phyloP scores from a whole-genome alignment of 2,888 invertebrate genomes.

The Standfussiana lucernea region DNA sequence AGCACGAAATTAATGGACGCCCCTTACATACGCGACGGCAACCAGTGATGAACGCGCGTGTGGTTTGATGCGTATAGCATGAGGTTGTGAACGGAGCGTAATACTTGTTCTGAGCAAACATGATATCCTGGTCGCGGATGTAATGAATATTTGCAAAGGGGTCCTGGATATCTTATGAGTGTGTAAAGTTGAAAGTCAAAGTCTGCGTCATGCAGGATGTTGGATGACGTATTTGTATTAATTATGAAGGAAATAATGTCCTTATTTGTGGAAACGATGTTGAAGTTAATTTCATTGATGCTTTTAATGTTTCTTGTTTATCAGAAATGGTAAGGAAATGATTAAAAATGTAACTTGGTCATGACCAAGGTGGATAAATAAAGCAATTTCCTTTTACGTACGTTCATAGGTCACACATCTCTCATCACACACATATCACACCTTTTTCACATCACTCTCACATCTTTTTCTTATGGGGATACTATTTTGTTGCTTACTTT shows the following conservation, averaged over 20 bases:
- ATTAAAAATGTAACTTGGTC: background rate
- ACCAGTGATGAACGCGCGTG: background rate
- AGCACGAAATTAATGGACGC: no score
- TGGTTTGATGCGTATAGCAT: background rate
- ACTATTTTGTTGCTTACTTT: background rate
- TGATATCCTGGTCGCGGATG: conserved; percentile 40
- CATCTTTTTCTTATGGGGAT: background rate
- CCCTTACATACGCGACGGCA: background rate
- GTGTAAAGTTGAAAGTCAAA: conserved; percentile 23
- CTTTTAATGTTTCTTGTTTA: conserved; percentile 8
- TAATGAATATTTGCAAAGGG: conserved; percentile 43
- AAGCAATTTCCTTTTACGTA: background rate
- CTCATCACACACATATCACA: no score
- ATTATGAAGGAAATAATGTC: conserved; percentile 49
- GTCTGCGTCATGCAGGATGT: conserved; percentile 52
- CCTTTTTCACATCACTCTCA: no score
- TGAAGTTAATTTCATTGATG: conserved; percentile 13
- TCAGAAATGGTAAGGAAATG: background rate
- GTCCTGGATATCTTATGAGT: conserved; percentile 30
- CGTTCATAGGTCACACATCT: no score
- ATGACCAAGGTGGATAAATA: background rate
- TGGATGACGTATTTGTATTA: conserved; percentile 43
- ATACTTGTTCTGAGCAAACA: conserved; percentile 35
- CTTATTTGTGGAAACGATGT: conserved; percentile 39
- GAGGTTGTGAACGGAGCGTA: background rate